Evolutionary conservation across 2,797 vertebrate species (phyloP), one percentile per base, ranked within the genome.

Genomic region (Schizopygopsis malacanthus): DNA sequence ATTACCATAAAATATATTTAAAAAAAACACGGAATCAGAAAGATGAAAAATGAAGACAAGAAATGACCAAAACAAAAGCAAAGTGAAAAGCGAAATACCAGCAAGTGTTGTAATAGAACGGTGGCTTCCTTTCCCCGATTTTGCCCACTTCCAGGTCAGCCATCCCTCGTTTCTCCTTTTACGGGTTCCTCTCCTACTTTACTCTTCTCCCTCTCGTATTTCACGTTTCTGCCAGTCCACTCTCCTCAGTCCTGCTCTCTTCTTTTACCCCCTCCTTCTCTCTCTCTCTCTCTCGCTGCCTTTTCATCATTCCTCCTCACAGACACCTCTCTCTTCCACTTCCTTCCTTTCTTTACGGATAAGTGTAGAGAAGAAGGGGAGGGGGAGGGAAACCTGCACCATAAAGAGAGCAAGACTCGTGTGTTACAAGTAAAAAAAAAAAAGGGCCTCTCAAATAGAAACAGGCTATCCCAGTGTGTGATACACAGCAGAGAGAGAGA

Each of bases 81-180:
- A 83, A 20, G 85, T 90, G 72, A 89, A 61, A 52, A 79, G 70
- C 12, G 33, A 69, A 91, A 92, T 90, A 91, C 88, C 88, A 90
- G 89, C 69, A 86, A 71, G 81, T 76, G 80, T 79, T 90, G 87
- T 52, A 71, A 87, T 41, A 85, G 82, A 91, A 73, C 84, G 65
- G 33, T 83, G 73, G 85, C 78, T 75, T 89, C 63, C 90, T 93
- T 92, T 91, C 90, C 73, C 85, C 71, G 87, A 86, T 89, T 93
- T 92, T 85, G 88, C 82, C 86, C 47, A 88, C 89, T 90, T 92
- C 89, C 92, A 92, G 91, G 89, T 93, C 91, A 91, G 91, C 88
- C 84, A 78, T 90, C 87, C 78, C 82, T 89, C 79, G 78, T 85
- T 87, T 82, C 65, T 69, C 72, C 77, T 87, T 75, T 71, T 43